Conservation (phyloP, 2,888 invertebrate genomes). For the Aphelenchoides bicaudatus region DNA sequence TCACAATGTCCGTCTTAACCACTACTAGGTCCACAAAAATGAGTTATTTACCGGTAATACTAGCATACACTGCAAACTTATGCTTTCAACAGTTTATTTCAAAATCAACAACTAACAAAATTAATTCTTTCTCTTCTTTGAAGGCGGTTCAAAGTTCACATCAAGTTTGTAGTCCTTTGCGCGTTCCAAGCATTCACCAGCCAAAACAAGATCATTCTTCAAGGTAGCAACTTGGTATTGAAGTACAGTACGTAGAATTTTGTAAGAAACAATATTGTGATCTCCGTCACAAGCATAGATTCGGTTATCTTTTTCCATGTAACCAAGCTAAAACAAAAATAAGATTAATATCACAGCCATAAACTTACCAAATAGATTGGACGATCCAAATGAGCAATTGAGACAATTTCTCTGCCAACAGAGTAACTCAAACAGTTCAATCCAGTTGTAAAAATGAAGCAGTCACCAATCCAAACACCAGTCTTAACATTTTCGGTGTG, state of each 20-base stretch:
- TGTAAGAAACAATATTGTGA: slow-evolving; percentile 86
- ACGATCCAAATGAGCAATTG: slow-evolving; percentile 89
- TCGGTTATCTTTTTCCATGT: slow-evolving; percentile 72
- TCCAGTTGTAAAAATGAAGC: slow-evolving; percentile 97
- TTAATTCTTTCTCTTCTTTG: too few species aligned
- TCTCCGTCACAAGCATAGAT: slow-evolving; percentile 96
- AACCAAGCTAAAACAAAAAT: slow-evolving; percentile 57
- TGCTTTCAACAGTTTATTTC: too few species aligned
- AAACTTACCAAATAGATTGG: slow-evolving; percentile 90
- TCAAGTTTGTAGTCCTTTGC: slow-evolving; percentile 91
- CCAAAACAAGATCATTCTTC: slow-evolving; percentile 73
- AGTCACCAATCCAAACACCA: slow-evolving; percentile 70
- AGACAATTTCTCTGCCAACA: slow-evolving; percentile 97
- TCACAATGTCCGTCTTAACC: too few species aligned
- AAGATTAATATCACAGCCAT: too few species aligned
- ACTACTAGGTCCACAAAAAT: too few species aligned
- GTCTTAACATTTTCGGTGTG: slow-evolving; percentile 52
- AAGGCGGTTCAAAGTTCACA: too few species aligned
- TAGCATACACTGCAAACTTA: too few species aligned
- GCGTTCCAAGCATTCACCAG: slow-evolving; percentile 86
- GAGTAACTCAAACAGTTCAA: slow-evolving; percentile 96
- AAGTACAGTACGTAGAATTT: slow-evolving; percentile 79
- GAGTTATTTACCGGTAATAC: too few species aligned
- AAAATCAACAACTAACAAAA: too few species aligned
- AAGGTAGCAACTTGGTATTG: slow-evolving; percentile 82